Base-by-base conservation (phyloP, 2,797 vertebrate genomes). In the Paratrypauchen microcephalus region DNA sequence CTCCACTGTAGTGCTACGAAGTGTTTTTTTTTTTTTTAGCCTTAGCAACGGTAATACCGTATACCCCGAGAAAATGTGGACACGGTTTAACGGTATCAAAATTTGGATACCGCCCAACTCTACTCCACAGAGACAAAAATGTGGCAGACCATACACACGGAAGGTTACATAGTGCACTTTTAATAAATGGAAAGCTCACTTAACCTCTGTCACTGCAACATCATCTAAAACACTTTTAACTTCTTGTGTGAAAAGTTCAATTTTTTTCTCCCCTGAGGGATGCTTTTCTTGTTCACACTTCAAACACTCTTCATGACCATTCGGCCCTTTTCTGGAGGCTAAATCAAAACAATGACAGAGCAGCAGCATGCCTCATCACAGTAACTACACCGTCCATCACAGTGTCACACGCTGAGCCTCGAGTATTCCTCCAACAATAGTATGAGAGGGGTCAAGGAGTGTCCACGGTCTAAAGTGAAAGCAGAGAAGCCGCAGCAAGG, bases 311-410 rank as follows among this genome's bases (percentile, higher is more conserved):
- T 58, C 3, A 21, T 76, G 75, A 82, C 57, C 36, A 39, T 75
- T 56, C 64, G 45, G 50, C 50, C 2, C 72, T 68, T 62, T 63
- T 67, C 36, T 58, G 2, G 0, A 50, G 52, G 47, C 23, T 74
- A 70, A 78, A 69, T 76, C 66, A 75, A 45, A 70, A 74, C 56
- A 68, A 6, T 68, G 78, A 68, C 70, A 9, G 65, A 64, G 52
- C 6, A 3, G 26, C 32, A 16, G 30, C 55, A 76, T 73, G 48
- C 69, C 41, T 12, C 45, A 48, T 57, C 72, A 59, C 18, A 8
- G 69, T 63, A 75, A 47, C 21, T 12, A 58, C 47, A 5, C 59
- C 75, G 83, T 83, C 65, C 76, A 84, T 87, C 81, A 83, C 59
- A 13, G 6, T 9, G 6, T 32, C 39, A 24, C 28, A 30, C 9